These are phyloP conservation scores for Griposia aprilina DNA, from an alignment of 2,888 invertebrate genomes.

Conservation along the genomic window DNA sequence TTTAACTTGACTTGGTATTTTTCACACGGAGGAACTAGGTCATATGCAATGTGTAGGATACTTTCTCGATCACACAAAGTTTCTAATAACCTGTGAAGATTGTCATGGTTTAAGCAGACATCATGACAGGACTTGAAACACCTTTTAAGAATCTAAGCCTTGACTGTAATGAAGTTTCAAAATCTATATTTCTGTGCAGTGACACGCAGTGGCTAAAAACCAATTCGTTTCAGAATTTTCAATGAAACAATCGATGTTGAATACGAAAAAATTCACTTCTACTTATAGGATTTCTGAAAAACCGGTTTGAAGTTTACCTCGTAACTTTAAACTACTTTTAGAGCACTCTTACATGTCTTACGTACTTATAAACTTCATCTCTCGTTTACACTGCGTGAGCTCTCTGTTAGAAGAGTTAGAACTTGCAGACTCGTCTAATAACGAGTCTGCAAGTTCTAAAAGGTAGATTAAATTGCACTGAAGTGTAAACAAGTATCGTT, in stretches of 20 bases:
- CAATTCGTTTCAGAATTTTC: not conserved
- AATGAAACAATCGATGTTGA: not conserved
- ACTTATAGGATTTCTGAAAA: constrained; percentile 11
- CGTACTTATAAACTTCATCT: constrained; percentile 25
- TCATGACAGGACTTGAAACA: not conserved
- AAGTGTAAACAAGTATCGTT: constrained; percentile 43
- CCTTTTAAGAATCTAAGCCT: not conserved
- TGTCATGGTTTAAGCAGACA: not conserved
- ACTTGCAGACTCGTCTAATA: too few species aligned
- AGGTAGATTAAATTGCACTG: constrained; percentile 40
- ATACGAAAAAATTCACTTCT: not conserved
- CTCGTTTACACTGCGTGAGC: constrained; percentile 25
- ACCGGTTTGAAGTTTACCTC: constrained; percentile 20
- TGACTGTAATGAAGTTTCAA: not conserved
- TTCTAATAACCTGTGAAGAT: not conserved
- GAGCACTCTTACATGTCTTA: not conserved
- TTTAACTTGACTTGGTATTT: not conserved
- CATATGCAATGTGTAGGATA: not conserved
- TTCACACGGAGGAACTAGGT: not conserved
- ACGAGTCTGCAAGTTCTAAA: constrained; percentile 31
- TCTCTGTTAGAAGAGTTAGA: constrained; percentile 1
- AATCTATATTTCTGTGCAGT: not conserved
- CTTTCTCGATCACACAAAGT: not conserved
- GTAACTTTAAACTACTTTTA: constrained; percentile 24
- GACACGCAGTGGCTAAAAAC: not conserved